Conservation (phyloP, 2,113 vertebrate species). For the Hemiprocne comata region DNA sequence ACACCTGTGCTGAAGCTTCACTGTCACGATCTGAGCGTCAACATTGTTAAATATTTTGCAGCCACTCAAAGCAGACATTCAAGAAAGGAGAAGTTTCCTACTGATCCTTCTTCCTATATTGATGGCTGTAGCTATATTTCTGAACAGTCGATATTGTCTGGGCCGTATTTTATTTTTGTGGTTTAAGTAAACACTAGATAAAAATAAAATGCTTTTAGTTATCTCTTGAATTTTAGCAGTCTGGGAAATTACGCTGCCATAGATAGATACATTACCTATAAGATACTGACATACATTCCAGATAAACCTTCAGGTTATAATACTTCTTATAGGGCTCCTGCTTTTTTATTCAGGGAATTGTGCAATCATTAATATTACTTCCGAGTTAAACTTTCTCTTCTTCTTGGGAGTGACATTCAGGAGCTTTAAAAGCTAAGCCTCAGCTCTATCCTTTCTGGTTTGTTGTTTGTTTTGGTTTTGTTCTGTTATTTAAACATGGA, state of each 20-base stretch:
- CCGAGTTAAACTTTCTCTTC: not conserved
- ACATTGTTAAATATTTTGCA: not conserved
- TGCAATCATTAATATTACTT: not conserved
- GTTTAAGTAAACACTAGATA: not conserved
- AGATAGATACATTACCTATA: not conserved
- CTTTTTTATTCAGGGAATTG: not conserved
- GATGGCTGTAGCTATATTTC: not conserved
- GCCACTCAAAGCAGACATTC: not conserved
- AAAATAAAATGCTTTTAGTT: not conserved
- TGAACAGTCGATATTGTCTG: not conserved
- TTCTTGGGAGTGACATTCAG: not conserved
- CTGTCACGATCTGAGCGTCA: not conserved
- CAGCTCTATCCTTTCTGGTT: not conserved
- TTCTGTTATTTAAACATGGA: not conserved
- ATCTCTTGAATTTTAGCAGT: not conserved
- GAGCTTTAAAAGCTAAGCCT: not conserved
- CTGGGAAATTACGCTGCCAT: not conserved
- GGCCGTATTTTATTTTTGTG: not conserved
- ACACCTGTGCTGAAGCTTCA: not conserved
- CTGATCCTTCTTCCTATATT: not conserved
- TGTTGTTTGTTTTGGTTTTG: not conserved
- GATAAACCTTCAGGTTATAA: not conserved
- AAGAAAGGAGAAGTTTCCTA: not conserved
- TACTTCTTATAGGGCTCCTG: not conserved
- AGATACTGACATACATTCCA: not conserved